Evolutionary conservation across 2,113 vertebrate genomes (phyloP), one percentile per base, ranked within the genome.

Genomic region (Pardalotus punctatus): DNA sequence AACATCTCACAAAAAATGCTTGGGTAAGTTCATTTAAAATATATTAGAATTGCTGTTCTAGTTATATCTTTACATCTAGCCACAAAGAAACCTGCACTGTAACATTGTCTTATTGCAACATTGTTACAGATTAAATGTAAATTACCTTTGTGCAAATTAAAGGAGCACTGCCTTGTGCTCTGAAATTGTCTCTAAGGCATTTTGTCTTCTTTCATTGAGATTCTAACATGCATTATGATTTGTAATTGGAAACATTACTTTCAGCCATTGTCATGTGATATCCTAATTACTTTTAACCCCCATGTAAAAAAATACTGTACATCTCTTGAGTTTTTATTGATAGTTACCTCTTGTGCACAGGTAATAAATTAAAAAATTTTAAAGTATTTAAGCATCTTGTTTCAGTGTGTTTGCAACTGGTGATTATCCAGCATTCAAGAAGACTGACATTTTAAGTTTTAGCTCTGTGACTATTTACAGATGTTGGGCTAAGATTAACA

Each of bases 261-360:
- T 97, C 94, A 95, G 78, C 95, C 97, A 95, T 90, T 98, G 95
- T 97, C 96, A 97, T 96, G 97, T 97, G 90, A 97, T 98, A 97
- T 90, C 97, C 97, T 96, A 97, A 92, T 97, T 97, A 94, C 94
- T 98, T 98, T 97, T 98, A 98, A 97, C 97, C 43, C 85, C 92
- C 96, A 94, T 97, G 95, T 97, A 96, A 95, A 97, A 97, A 93
- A 96, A 95, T 94, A 93, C 85, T 95, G 76, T 96, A 85, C 94
- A 96, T 97, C 88, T 98, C 94, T 94, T 98, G 88, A 96, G 93
- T 97, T 98, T 98, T 97, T 98, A 97, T 97, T 96, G 85, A 83
- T 97, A 96, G 94, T 91, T 94, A 84, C 95, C 94, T 97, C 95
- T 97, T 97, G 96, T 97, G 94, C 97, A 97, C 95, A 97, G 97